Evolutionary conservation across 1,140 invertebrate genomes (phyloP).

Genomic region (Papilio aristodemus): DNA sequence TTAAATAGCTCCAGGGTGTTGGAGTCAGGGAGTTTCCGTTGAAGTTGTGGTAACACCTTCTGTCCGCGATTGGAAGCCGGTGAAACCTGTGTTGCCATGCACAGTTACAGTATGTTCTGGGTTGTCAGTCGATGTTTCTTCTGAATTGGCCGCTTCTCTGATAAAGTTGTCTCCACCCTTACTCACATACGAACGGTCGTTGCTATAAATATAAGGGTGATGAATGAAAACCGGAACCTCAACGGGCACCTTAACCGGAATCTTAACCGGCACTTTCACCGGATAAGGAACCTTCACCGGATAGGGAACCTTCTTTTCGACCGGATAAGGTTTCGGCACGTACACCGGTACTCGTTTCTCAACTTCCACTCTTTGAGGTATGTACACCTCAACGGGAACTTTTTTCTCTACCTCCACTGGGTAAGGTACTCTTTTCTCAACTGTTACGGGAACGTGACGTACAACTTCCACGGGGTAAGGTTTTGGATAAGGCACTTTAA

Average conservation of each 20-base stretch:
- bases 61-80: constrained; percentile 55
- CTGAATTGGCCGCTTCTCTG: constrained; percentile 29
- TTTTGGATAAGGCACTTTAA: constrained; percentile 78
- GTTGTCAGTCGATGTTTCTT: constrained; percentile 38
- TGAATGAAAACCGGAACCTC: constrained; percentile 63
- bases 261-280: constrained; percentile 77
- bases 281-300: constrained; percentile 81
- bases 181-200: constrained; percentile 37
- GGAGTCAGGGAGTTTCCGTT: constrained; percentile 33
- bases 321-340: constrained; percentile 82
- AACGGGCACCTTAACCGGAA: constrained; percentile 76
- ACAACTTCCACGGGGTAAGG: constrained; percentile 76
- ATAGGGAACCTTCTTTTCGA: constrained; percentile 84
- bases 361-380: constrained; percentile 78
- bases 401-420: constrained; percentile 80
- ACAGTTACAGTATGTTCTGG: constrained; percentile 56
- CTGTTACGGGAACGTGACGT: constrained; percentile 75
- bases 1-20: constrained; percentile 31
- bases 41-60: constrained; percentile 50
- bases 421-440: constrained; percentile 81
- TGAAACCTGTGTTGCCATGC: constrained; percentile 58
- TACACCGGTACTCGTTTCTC: constrained; percentile 83
- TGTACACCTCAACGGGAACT: constrained; percentile 70
- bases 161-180: constrained; percentile 28
- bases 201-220: constrained; percentile 53